Conservation (phyloP, 2,888 invertebrate species). For the Eumerus sabulonum region DNA sequence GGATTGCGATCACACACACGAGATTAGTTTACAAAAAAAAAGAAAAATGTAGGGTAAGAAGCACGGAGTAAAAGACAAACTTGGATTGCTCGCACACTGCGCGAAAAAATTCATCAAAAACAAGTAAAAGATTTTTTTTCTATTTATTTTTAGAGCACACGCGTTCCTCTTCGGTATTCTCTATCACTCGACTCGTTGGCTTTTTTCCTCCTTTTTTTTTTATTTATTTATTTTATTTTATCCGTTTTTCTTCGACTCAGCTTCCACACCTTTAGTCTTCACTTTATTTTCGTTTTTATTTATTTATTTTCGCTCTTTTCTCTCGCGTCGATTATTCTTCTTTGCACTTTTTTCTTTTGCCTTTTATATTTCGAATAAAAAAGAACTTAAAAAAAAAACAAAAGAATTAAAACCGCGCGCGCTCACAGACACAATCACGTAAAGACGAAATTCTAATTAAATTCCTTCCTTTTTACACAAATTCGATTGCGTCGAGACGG, state of each 20-base stretch:
- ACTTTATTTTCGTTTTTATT: constrained; percentile 57
- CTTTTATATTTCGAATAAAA: constrained; percentile 44
- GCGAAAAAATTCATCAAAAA: constrained; percentile 66
- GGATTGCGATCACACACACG: constrained; percentile 17
- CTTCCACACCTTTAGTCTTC: neutral
- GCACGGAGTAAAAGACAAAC: constrained; percentile 29
- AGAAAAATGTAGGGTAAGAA: constrained; percentile 6
- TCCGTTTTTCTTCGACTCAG: constrained; percentile 17
- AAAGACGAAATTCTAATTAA: no score
- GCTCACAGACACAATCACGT: no score
- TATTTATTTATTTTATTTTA: constrained; percentile 28
- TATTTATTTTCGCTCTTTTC: constrained; percentile 8
- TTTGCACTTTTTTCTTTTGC: constrained; percentile 57
- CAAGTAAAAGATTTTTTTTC: constrained; percentile 34
- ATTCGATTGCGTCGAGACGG: constrained; percentile 51
- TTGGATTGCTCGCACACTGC: constrained; percentile 49
- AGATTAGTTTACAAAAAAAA: constrained; percentile 27
- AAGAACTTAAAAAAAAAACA: neutral
- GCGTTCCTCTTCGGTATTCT: constrained; percentile 58
- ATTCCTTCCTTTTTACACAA: constrained; percentile 44
- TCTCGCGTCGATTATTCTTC: constrained; percentile 6
- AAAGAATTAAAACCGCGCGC: no score
- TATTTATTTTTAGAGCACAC: constrained; percentile 69
- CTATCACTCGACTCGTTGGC: neutral
- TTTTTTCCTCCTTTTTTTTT: constrained; percentile 23